Base-by-base conservation (phyloP, 2,113 vertebrate species). In the Pachyramphus minor region DNA sequence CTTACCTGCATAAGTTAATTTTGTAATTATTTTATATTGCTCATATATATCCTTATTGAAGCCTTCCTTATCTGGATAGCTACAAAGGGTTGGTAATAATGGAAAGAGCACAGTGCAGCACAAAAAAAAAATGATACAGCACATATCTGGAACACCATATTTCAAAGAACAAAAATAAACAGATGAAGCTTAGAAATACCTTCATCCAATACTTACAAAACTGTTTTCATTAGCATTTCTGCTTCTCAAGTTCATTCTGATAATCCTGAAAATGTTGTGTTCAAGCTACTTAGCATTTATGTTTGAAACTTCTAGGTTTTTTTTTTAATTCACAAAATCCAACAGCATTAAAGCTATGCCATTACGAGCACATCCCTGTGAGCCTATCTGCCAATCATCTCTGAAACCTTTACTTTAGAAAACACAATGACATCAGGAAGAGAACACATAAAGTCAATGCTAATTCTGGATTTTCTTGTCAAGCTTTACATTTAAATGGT, bases 91-190 rank as follows among this genome's bases (percentile, higher is more conserved):
- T 94, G 30, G 14, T 91, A 84, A 56, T 22, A 74, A 86, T 11
- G 47, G 75, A 75, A 93, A 68, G 22, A 56, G 27, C 16, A 91
- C 5, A 33, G 2, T 52, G 55, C 3, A 27, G 14, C 21, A 52
- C 21, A 52, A 90, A 24, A 24, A 63, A 84, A 79, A 93, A 88
- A 17, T 17, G 39, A 90, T 83, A 63, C 27, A 58, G 37, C 28
- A 47, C 28, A 33, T 63, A 89, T 30, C 22, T 78, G 52, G 9
- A 49, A 31, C 39, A 86, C 7, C 25, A 14, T 67, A 77, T 55
- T 86, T 81, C 55, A 77, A 86, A 91, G 25, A 80, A 74, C 33
- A 68, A 95, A 91, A 96, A 85, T 69, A 94, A 94, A 91, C 4
- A 80, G 63, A 82, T 4, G 11, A 93, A 88, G 3, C 14, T 83